Evolutionary conservation across 2,797 vertebrate species (phyloP).

Genomic region (Poecilia wingei): DNA sequence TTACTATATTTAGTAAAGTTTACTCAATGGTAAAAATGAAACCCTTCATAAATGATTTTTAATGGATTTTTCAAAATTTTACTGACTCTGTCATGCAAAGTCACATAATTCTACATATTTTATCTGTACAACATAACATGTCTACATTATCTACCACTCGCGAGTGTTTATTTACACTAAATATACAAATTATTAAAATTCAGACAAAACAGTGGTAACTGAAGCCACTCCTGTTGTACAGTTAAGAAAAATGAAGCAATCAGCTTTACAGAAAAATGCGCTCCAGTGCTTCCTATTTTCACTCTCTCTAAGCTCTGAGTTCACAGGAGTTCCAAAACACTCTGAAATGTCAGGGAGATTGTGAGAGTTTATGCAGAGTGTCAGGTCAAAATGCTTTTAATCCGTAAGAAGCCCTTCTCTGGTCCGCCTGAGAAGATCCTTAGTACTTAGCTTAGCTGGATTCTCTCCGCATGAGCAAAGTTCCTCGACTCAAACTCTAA

Average conservation of each 20-base stretch:
- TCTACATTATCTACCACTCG: not conserved
- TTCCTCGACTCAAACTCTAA: slow-evolving; percentile 10
- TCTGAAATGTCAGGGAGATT: slow-evolving; percentile 25
- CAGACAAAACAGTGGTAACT: not conserved
- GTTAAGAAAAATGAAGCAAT: not conserved
- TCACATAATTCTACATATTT: not conserved
- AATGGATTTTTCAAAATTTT: not conserved
- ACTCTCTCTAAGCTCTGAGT: slow-evolving; percentile 12
- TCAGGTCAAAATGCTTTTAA: slow-evolving; percentile 39
- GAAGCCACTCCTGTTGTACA: not conserved
- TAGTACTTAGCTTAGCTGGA: slow-evolving; percentile 24
- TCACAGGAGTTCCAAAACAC: slow-evolving; percentile 17
- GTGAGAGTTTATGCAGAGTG: slow-evolving; percentile 25
- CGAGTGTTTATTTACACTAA: not conserved
- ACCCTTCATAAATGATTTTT: not conserved
- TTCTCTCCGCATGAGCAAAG: slow-evolving; percentile 19
- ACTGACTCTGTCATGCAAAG: not conserved
- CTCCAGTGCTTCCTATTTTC: slow-evolving; percentile 8
- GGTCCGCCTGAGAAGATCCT: slow-evolving; percentile 9
- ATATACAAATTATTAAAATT: not conserved
- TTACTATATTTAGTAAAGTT: not conserved
- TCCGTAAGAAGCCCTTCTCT: slow-evolving; percentile 10
- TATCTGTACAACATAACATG: not conserved
- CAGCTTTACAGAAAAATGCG: not conserved
- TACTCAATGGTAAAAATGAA: too few species aligned